Evolutionary conservation across 2,797 vertebrate genomes (phyloP), one percentile per base, ranked within the genome.

Genomic region (Myripristis murdjan): DNA sequence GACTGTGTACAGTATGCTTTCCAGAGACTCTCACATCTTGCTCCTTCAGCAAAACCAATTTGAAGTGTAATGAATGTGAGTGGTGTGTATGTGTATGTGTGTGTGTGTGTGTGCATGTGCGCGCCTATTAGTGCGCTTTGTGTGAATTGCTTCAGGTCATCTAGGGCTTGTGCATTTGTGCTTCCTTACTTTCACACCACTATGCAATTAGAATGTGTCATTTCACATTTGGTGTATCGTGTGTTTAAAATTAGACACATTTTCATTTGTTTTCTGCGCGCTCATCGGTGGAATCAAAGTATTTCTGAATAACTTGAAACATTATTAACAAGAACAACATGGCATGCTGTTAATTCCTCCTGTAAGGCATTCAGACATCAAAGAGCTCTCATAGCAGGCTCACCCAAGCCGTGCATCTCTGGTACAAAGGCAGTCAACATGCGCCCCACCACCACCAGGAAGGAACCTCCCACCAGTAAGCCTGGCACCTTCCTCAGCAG

Each of bases 241-340:
- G 20, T 74, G 16, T 46, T n/a, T 43, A 51, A 55, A 68, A 37
- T 11, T 15, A 47, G 70, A 79, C 26, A 41, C 11, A 64, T 80
- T 74, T 75, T 23, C 20, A 73, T 49, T 57, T 41, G 54, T 70
- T 59, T 53, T 76, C 26, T 43, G 43, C 37, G n/a, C 33, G 43
- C 55, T 82, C 63, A 20, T 53, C 39, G 41, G 60, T 61, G 49
- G 48, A 85, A 83, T 86, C 64, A 79, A 82, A 83, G 74, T 28
- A 54, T 75, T 80, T 83, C 37, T 54, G 24, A 70, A 79, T 61
- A 74, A 61, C 63, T 16, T 70, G 63, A 84, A 82, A 83, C 62
- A 64, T 79, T 52, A 82, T 85, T 70, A 83, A 75, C 46, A 75
- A 65, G 66, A 88, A 81, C 53, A 84, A 79, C 82, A 73, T 79